Base-by-base conservation (phyloP, 2,797 vertebrate genomes). In the Urosaurus nigricauda region DNA sequence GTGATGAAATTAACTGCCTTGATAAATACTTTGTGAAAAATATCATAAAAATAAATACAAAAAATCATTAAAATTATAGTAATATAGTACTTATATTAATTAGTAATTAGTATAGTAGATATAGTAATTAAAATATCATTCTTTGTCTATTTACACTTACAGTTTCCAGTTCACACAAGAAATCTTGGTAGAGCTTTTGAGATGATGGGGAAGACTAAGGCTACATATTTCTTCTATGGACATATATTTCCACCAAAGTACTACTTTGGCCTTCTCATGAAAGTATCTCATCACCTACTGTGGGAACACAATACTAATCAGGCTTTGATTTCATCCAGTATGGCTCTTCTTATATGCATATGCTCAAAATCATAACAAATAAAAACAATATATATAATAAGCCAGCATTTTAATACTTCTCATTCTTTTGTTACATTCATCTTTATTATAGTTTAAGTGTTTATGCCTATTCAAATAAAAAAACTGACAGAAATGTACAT, bases 121-220 rank as follows among this genome's bases (percentile, higher is more conserved):
- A n/a, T n/a, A 83, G 85, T 43, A 86, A 84, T 89, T 92, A 84
- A 90, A 92, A 47, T 75, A 21, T 60, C 37, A 60, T 5, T 60
- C 58, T 17, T 17, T 35, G 79, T 85, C 58, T 77, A 4, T 51
- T 81, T 85, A n/a, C n/a, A n/a, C n/a, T 84, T 51, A 65, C 51
- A 51, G 63, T 19, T 93, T 85, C 88, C 51, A 53, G 89, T 90
- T 51, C 79, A 74, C 43, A 43, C 43, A 43, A 87, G 89, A 92
- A 90, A 87, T 56, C 58, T 53, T 17, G 51, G 7, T 82, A 91
- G 88, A 21, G 2, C 77, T 89, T 77, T 92, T 83, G 89, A 74
- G 7, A 58, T 32, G 91, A 81, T 78, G 53, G 9, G 68, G 26
- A 63, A 58, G 65, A 60, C 58, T 32, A 90, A 14, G 29, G n/a